Evolutionary conservation across 2,888 invertebrate genomes (phyloP).

Genomic region (Lamellibrachia columna): DNA sequence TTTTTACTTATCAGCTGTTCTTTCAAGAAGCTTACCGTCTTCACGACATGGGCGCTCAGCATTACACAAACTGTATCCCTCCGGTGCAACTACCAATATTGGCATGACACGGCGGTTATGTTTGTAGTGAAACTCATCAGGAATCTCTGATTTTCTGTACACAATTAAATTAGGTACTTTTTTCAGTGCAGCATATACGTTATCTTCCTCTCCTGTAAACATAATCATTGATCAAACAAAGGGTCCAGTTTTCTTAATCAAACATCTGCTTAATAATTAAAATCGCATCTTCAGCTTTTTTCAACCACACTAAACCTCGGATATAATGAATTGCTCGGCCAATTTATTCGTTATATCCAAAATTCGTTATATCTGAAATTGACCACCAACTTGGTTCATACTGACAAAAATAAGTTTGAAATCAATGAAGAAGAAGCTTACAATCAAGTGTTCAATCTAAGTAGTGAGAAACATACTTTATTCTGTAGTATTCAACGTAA

Average conservation of each 20-base stretch:
- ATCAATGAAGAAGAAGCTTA: too few species aligned
- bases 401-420: too few species aligned
- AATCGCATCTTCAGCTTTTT: not conserved
- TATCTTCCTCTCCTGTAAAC: conserved; percentile 22
- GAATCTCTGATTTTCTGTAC: conserved; percentile 73
- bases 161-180: conserved; percentile 61
- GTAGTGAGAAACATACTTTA: too few species aligned
- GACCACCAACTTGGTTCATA: too few species aligned
- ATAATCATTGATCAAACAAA: not conserved
- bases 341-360: too few species aligned
- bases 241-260: not conserved
- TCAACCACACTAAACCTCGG: too few species aligned
- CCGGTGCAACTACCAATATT: conserved; percentile 67
- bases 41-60: not conserved
- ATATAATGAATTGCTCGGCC: too few species aligned
- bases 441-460: too few species aligned
- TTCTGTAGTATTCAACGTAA: too few species aligned
- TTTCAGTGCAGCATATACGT: conserved; percentile 44
- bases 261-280: not conserved
- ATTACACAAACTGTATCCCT: not conserved
- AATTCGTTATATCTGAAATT: too few species aligned
- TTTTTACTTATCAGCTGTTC: conserved; percentile 21
- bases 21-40: not conserved
- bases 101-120: conserved; percentile 73
- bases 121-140: conserved; percentile 73